Evolutionary conservation across 2,113 vertebrate genomes (phyloP).

Genomic region (Eonycteris spelaea): DNA sequence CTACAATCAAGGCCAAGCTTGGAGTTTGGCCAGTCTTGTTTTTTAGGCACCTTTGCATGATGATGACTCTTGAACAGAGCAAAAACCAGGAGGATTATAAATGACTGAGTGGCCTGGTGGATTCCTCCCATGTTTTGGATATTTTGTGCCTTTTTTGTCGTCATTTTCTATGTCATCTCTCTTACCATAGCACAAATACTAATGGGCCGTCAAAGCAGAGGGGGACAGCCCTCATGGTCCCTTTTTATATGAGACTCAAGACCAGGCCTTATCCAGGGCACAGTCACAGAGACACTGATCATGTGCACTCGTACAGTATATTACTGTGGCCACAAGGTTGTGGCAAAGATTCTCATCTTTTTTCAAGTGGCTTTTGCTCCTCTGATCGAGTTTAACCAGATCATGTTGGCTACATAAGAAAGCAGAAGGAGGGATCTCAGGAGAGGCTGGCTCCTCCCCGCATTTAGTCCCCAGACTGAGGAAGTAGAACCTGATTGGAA

Average conservation of each 20-base stretch:
- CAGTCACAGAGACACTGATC: conserved; percentile 70
- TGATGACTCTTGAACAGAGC: conserved; percentile 78
- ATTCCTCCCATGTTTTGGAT: conserved; percentile 75
- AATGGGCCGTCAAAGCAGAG: conserved; percentile 45
- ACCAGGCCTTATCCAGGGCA: conserved; percentile 71
- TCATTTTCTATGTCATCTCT: conserved; percentile 78
- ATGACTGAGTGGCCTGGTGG: conserved; percentile 65
- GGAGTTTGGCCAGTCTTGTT: conserved; percentile 73
- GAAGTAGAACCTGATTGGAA: conserved; percentile 56
- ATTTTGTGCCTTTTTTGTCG: conserved; percentile 86
- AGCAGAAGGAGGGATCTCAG: conserved; percentile 63
- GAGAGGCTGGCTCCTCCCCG: conserved; percentile 92
- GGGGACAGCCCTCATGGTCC: conserved; percentile 65
- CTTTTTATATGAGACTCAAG: conserved; percentile 71
- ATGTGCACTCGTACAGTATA: conserved; percentile 97
- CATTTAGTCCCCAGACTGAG: conserved; percentile 62
- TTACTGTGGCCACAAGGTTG: conserved; percentile 96
- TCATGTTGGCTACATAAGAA: conserved; percentile 78
- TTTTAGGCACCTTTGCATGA: conserved; percentile 87
- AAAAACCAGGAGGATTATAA: conserved; percentile 69
- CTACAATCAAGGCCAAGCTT: conserved; percentile 81
- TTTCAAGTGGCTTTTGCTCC: conserved; percentile 84
- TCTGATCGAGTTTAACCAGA: conserved; percentile 85
- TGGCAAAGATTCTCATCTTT: conserved; percentile 82
- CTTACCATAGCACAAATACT: conserved; percentile 82